phyloP scores from a whole-genome alignment of 2,113 vertebrate genomes.

The Pungitius pungitius region DNA sequence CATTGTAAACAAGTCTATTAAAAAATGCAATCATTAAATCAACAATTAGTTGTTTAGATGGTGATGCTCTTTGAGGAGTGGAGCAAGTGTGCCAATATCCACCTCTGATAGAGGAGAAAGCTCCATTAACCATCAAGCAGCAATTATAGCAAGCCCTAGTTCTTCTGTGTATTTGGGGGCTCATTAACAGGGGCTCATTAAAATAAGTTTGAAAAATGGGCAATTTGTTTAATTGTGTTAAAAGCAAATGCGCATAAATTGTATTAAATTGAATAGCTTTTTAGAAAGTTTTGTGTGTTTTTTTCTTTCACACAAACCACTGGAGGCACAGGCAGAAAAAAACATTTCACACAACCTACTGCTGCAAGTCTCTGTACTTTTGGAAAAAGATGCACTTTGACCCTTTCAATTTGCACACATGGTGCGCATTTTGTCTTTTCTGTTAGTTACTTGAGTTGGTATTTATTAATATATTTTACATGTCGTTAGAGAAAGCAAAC shows the following conservation, averaged over 20 bases:
- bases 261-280: constrained; percentile 19
- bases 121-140: constrained; percentile 2
- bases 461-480: not conserved
- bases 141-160: constrained; percentile 4
- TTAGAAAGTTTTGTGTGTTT: constrained; percentile 13
- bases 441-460: not conserved
- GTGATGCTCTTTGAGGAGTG: not conserved
- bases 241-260: constrained; percentile 30
- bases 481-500: not conserved
- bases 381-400: constrained; percentile 33
- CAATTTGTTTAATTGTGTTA: constrained; percentile 25
- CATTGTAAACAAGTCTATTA: not conserved
- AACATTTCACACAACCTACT: constrained; percentile 20
- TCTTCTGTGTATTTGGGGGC: not conserved
- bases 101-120: not conserved
- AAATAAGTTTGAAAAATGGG: not conserved
- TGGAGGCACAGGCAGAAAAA: constrained; percentile 12
- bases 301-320: constrained; percentile 30
- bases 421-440: not conserved
- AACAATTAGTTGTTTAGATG: not conserved
- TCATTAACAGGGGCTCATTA: constrained; percentile 15
- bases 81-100: constrained; percentile 6
- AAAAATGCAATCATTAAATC: not conserved
- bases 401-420: constrained; percentile 34
- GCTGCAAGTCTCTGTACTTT: constrained; percentile 9